Percentiles rank a stretch among this genome's conserved stretches.
Conservation (phyloP, 2,113 vertebrate genomes). For the Myiozetetes cayanensis region DNA sequence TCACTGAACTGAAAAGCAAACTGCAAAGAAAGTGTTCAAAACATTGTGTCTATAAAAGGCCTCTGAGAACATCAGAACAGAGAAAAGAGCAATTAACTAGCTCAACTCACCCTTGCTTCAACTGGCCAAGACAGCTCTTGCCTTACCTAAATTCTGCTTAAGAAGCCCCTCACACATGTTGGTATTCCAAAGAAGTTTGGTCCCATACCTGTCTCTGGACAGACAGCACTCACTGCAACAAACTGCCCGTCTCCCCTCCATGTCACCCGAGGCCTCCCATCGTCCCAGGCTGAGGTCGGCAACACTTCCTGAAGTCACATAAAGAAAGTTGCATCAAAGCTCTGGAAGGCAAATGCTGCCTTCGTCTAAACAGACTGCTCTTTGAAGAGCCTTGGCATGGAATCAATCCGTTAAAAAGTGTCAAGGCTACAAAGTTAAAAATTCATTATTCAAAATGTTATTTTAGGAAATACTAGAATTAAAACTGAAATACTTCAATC, state of each 20-base stretch:
- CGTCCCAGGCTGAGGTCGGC: constrained; percentile 85
- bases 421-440: not conserved
- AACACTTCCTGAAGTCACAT: constrained; percentile 74
- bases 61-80: not conserved
- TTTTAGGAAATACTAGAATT: not conserved
- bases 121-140: not conserved
- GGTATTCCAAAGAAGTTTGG: not conserved
- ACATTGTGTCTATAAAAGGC: fast-evolving
- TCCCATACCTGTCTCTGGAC: constrained; percentile 82
- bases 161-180: not conserved
- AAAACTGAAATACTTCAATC: not conserved
- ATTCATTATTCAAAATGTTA: not conserved
- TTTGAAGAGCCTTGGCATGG: not conserved
- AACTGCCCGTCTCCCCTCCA: constrained; percentile 96
- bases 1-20: not conserved
- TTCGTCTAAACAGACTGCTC: not conserved
- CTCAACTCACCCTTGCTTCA: not conserved
- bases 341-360: not conserved
- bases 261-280: constrained; percentile 79
- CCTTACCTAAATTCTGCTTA: not conserved
- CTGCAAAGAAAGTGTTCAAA: not conserved
- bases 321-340: not conserved
- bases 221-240: constrained; percentile 89
- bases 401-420: not conserved
- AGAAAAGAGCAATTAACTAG: not conserved